Percentiles rank a stretch among this genome's conserved stretches.
Conservation (phyloP, 2,797 vertebrate species). For the Oreochromis grahami region DNA sequence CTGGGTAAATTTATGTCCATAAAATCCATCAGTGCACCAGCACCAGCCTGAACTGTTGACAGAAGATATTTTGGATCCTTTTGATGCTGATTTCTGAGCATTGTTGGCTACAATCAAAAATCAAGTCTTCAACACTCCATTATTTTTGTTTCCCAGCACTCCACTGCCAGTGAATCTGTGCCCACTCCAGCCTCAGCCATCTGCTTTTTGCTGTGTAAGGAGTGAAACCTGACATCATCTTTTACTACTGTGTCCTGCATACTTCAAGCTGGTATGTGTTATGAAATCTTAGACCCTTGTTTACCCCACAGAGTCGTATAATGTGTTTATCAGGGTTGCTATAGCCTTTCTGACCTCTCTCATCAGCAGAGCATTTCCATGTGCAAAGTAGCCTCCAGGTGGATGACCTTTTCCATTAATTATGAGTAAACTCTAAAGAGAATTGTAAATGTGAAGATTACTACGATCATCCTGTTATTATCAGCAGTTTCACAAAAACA, state of each 20-base stretch:
- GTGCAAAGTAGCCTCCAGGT: not conserved
- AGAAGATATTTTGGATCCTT: not conserved
- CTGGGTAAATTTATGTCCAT: not conserved
- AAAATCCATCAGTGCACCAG: not conserved
- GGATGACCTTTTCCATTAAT: not conserved
- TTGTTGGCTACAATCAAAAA: not conserved
- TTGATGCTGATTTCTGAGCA: not conserved
- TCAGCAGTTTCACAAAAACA: not conserved
- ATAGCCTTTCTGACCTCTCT: not conserved
- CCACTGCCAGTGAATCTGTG: not conserved
- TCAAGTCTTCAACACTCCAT: not conserved
- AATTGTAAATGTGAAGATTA: not conserved
- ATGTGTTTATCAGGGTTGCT: not conserved
- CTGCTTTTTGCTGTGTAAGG: not conserved
- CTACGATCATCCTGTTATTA: not conserved
- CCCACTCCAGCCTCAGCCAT: not conserved
- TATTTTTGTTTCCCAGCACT: not conserved
- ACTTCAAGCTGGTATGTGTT: not conserved
- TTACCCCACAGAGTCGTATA: not conserved
- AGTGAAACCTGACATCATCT: not conserved
- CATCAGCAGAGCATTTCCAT: not conserved
- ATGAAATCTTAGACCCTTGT: not conserved
- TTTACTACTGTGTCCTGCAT: not conserved
- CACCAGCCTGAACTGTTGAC: not conserved
- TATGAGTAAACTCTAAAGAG: not conserved